Evolutionary conservation across 2,888 invertebrate genomes (phyloP), one percentile per base, ranked within the genome.

Genomic region (Nomada fabriciana): DNA sequence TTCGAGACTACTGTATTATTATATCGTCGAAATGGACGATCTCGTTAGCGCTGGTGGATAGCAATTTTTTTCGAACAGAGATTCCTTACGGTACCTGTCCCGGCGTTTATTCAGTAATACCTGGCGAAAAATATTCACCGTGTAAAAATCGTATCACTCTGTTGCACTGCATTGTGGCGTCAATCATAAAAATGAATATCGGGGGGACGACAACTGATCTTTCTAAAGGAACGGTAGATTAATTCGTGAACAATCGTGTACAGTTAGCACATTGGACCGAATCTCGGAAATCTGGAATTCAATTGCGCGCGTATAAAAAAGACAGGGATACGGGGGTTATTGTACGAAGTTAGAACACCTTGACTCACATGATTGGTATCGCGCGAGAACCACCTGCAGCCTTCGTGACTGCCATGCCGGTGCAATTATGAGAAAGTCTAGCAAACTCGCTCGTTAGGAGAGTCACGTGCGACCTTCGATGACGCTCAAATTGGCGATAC

Each of bases 401-500:
- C 86, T 86, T 86, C 86, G 79, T 72, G 76, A 55, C 73, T 71
- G 71, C 53, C 53, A 20, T 11, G 59, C 68, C 63, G 75, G 69
- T 72, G 79, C 79, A 84, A 84, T 84, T 84, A 86, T 71, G 82
- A 76, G 72, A 86, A 79, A 86, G 80, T 82, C 82, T 79, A 63
- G 74, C 60, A 43, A 75, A 74, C 61, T 60, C 29, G 59, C 60
- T 84, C 52, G 73, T 81, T 83, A 75, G 65, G 68, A 43, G 29
- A 73, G 65, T 69, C 76, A 79, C 78, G 78, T 52, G 82, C 79
- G 75, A 77, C 72, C 83, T 82, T 82, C 84, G 71, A 65, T 18
- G n/a, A 36, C 60, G 69, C 59, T 73, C 36, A 76, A 78, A 71
- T 81, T 59, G 68, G 20, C 60, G 71, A 65, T 80, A 73, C 69